phyloP scores from a whole-genome alignment of 2,113 vertebrate species.

The Malurus cyaneus region DNA sequence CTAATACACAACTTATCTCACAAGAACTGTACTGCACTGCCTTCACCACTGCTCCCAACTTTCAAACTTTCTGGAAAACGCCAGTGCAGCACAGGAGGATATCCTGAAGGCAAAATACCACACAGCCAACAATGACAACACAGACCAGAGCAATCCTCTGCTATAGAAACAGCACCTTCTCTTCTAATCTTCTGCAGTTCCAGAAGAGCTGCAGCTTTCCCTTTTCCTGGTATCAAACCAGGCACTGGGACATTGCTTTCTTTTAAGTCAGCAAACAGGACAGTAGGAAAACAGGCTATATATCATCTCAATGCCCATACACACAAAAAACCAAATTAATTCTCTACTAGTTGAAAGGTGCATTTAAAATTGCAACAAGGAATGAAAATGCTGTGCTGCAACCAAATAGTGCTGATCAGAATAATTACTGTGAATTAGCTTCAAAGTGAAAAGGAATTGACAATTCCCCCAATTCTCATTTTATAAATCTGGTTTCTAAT shows the following conservation, averaged over 20 bases:
- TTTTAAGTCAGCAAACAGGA: background rate
- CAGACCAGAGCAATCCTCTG: background rate
- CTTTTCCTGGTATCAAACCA: background rate
- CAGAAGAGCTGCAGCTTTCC: background rate
- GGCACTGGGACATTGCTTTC: background rate
- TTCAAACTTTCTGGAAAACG: background rate
- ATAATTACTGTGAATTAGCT: background rate
- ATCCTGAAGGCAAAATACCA: background rate
- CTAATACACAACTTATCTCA: background rate
- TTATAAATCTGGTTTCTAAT: background rate
- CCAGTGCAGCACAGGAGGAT: rapidly evolving
- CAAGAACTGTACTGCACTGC: background rate
- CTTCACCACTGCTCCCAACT: background rate
- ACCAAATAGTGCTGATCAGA: background rate
- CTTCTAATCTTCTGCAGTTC: too few species aligned
- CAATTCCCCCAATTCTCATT: background rate
- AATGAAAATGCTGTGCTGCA: background rate
- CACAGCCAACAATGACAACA: background rate
- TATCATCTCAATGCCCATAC: background rate
- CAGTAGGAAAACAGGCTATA: background rate
- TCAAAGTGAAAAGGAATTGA: background rate
- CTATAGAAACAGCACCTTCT: background rate
- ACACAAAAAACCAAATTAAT: background rate
- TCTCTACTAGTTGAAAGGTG: background rate
- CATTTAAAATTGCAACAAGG: background rate